Base-by-base conservation (phyloP, 2,888 invertebrate genomes). In the Mythimna vitellina region DNA sequence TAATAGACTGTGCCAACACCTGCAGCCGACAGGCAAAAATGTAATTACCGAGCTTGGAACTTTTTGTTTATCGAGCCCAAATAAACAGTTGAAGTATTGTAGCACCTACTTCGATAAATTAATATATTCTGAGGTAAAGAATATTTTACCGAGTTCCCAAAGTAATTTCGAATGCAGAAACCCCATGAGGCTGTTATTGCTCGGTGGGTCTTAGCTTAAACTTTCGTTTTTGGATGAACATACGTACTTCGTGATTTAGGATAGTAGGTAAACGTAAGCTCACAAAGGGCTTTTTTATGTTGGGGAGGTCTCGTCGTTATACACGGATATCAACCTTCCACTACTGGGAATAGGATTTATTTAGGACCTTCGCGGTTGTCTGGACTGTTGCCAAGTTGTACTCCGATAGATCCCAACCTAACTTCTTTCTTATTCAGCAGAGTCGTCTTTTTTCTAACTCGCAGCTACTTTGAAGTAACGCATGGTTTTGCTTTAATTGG, bases 21-120 rank as follows among this genome's bases (percentile, higher is more conserved):
- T 79, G 79, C 58, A 63, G 65, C n/a, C 60, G 38, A 76, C 78
- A 69, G 70, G 68, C 63, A 68, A 79, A 69, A 69, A 68, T 65
- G 65, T 72, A 58, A 73, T 76, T 65, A 74, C 46, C 29, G 54
- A 70, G 76, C 54, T 73, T 75, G 29, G 51, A 72, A 74, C 56
- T 73, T 81, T 73, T 68, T 60, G 63, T 72, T 70, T 76, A 68
- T 71, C 58, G 67, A 54, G 53, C 38, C 61, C 20, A 54, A 75
- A 67, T 67, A 67, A 70, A 66, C 65, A 63, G 38, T 53, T 53
- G 22, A 64, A 56, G 62, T 51, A 32, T 49, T 70, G 32, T 32
- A 42, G 51, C 46, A 46, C 46, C 17, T 57, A 65, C 25, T 66
- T 54, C 10, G 65, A 20, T 12, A 58, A 67, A 60, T 49, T 54